A percentile compares a stretch with the other conserved stretches of the same genome.
These are phyloP conservation scores for Phorcus lineatus DNA, from an alignment of 2,888 invertebrate genomes.

Conservation along the genomic window DNA sequence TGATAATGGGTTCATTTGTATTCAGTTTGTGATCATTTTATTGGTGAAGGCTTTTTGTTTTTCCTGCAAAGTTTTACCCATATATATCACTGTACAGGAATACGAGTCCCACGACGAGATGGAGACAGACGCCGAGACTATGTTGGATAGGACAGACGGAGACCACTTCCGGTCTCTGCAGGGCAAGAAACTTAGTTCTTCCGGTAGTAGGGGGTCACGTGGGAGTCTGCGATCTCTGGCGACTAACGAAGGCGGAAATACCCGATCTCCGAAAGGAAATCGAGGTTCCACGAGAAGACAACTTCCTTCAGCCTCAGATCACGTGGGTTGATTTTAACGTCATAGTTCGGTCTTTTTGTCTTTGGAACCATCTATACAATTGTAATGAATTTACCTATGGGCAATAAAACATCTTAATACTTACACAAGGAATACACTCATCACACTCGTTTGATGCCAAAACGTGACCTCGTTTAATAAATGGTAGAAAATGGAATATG, in stretches of 20 bases:
- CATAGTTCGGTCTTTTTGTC: not conserved
- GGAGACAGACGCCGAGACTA: slow-evolving; percentile 62
- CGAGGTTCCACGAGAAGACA: slow-evolving; percentile 34
- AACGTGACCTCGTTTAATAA: no score
- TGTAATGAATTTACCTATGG: no score
- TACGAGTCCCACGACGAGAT: slow-evolving; percentile 67
- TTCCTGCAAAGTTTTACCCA: no score
- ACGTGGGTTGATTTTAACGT: slow-evolving; percentile 27
- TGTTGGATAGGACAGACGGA: slow-evolving; percentile 38
- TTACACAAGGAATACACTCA: no score
- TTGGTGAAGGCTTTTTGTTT: no score
- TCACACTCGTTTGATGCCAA: no score
- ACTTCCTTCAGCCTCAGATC: slow-evolving; percentile 39
- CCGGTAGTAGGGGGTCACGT: slow-evolving; percentile 49
- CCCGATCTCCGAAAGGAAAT: not conserved
- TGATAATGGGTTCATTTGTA: no score
- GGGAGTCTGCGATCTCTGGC: slow-evolving; percentile 35
- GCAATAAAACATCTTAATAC: no score
- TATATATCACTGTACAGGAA: slow-evolving; percentile 43
- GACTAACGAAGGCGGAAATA: slow-evolving; percentile 13
- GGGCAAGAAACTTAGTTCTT: slow-evolving; percentile 50
- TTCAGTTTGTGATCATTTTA: no score
- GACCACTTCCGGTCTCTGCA: slow-evolving; percentile 39
- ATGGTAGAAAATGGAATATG: no score
- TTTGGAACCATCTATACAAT: no score